Evolutionary conservation across 1,140 invertebrate species (phyloP), one percentile per base, ranked within the genome.

Genomic region (Ostrea denselamellosa): DNA sequence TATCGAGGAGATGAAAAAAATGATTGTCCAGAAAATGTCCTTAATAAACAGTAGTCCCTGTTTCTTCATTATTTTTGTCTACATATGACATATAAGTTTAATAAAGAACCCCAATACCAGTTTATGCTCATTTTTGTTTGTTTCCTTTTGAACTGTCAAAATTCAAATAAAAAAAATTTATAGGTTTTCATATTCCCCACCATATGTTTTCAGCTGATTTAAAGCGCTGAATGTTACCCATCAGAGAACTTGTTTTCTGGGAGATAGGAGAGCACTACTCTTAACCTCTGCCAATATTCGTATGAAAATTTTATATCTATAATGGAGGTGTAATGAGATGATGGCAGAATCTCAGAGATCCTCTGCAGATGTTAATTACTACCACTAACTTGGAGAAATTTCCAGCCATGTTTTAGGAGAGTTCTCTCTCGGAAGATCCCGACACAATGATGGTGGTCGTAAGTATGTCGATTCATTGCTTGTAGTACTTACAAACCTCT

Each of bases 201-300:
- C 68, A 71, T 34, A 71, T 71, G 68, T 71, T 71, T 34, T 28
- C n/a, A 68, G 22, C 68, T 71, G 68, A 71, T 9, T 28, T 28
- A 28, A 28, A 25, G 7, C 28, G 68, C 68, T 71, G 25, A 71
- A 71, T 71, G 68, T 71, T 71, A 34, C 28, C 22, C 22, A 71
- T 71, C 68, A 71, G 28, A 71, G 68, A 71, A 25, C 22, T 71
- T 71, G 22, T 71, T 71, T 25, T 25, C 68, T 34, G 68, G 4
- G 65, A 25, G 22, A 71, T 28, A 71, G 28, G 12, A 71, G 22
- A 71, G 8, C 5, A 12, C 1, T 34, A 71, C 9, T 58, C 68
- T 71, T 71, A 71, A 71, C 68, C 68, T 71, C 68, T 71, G 68
- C 68, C 68, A 71, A 71, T 71, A 25, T 71, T 71, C 68, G 12